Percentiles rank a stretch among this genome's conserved stretches.
Conservation (phyloP, 2,797 vertebrate genomes). For the Myiothlypis coronata region DNA sequence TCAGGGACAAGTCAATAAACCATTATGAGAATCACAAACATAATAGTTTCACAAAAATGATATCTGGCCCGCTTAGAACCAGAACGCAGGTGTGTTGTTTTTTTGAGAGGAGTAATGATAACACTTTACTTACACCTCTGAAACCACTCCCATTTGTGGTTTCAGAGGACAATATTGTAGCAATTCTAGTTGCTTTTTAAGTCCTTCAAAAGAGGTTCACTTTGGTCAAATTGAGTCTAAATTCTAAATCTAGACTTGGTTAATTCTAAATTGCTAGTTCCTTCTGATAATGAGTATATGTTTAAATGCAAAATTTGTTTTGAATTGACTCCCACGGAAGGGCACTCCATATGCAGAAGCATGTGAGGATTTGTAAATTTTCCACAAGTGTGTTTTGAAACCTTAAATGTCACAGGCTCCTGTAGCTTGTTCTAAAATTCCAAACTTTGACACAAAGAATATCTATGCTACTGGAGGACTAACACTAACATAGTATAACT, state of each 20-base stretch:
- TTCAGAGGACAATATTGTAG: not conserved
- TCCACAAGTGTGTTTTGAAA: not conserved
- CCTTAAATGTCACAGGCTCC: not conserved
- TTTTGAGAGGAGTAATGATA: not conserved
- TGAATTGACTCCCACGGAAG: not conserved
- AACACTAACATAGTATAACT: not conserved
- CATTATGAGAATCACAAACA: slow-evolving; percentile 18
- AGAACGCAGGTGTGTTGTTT: not conserved
- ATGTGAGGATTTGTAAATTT: not conserved
- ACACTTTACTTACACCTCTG: not conserved
- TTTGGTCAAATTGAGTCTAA: not conserved
- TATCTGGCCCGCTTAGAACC: not conserved
- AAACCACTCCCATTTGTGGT: not conserved
- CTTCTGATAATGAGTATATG: not conserved
- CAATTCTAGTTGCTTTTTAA: not conserved
- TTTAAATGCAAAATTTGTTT: not conserved
- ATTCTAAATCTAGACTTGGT: not conserved
- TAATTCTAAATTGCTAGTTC: not conserved
- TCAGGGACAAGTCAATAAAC: slow-evolving; percentile 55
- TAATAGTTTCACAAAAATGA: not conserved
- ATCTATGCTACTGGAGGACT: not conserved
- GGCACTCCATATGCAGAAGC: not conserved
- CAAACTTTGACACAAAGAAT: not conserved
- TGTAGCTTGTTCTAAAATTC: not conserved
- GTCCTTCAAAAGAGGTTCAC: not conserved